Evolutionary conservation across 2,888 invertebrate genomes (phyloP).

Genomic region (Phania funesta): DNA sequence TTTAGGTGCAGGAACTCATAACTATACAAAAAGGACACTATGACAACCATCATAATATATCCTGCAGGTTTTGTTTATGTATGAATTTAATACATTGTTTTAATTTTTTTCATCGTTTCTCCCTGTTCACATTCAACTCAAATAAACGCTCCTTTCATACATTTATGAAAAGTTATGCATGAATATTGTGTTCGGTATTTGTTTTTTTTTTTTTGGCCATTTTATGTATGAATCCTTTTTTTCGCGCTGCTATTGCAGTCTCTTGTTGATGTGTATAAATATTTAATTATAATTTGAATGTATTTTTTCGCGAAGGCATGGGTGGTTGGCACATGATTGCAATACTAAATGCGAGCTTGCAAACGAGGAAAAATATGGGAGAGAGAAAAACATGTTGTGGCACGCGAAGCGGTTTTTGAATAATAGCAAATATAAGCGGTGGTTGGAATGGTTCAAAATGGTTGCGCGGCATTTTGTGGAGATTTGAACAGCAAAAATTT

Average conservation of each 20-base stretch:
- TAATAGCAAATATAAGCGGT: constrained; percentile 52
- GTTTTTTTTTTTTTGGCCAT: constrained; percentile 19
- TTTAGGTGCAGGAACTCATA: constrained; percentile 72
- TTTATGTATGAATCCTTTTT: constrained; percentile 28
- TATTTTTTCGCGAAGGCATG: constrained; percentile 49
- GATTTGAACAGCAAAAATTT: background rate
- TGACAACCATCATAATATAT: constrained; percentile 66
- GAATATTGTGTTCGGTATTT: constrained; percentile 1
- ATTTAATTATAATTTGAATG: constrained; percentile 67
- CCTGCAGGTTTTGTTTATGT: constrained; percentile 71
- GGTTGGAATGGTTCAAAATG: constrained; percentile 29
- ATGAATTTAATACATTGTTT: constrained; percentile 69
- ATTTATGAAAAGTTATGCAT: constrained; percentile 3
- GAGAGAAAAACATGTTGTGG: constrained; percentile 25
- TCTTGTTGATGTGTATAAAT: constrained; percentile 64
- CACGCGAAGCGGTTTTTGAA: constrained; percentile 35
- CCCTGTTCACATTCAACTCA: constrained; percentile 9
- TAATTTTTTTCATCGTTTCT: background rate
- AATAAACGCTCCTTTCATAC: constrained; percentile 9
- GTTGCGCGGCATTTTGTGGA: constrained; percentile 14
- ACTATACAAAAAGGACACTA: constrained; percentile 72
- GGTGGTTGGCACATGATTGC: constrained; percentile 43
- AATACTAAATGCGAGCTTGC: background rate
- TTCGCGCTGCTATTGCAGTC: constrained; percentile 29
- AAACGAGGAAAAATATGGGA: background rate